Conservation (phyloP, 2,888 invertebrate genomes). For the Pediacus dermestoides region DNA sequence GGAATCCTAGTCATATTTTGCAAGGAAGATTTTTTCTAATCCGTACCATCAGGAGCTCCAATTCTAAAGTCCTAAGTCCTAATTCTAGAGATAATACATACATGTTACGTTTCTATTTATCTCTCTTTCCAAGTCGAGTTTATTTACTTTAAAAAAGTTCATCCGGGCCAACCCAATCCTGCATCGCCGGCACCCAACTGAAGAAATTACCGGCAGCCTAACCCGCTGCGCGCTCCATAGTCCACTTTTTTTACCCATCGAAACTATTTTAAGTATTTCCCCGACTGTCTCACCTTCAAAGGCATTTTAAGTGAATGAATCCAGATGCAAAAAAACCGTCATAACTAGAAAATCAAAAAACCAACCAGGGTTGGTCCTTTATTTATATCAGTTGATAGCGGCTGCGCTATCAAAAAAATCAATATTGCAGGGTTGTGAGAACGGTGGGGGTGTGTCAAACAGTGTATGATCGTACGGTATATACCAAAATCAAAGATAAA, state of each 20-base stretch:
- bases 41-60: too few species aligned
- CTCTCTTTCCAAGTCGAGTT: conserved; percentile 1
- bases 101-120: too few species aligned
- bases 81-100: too few species aligned
- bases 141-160: conserved; percentile 1
- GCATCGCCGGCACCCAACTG: conserved; percentile 1
- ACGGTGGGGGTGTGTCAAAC: conserved; percentile 44
- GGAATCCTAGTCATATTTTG: too few species aligned
- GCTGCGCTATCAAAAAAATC: conserved; percentile 44
- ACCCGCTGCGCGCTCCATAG: conserved; percentile 2
- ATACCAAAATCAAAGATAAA: conserved; percentile 7
- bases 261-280: conserved; percentile 15
- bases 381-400: too few species aligned
- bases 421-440: conserved; percentile 37
- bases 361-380: not conserved
- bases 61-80: too few species aligned
- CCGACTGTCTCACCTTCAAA: conserved; percentile 6
- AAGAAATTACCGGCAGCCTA: not conserved
- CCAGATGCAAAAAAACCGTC: conserved; percentile 6
- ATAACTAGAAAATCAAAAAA: conserved; percentile 3
- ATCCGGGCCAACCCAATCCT: conserved; percentile 4
- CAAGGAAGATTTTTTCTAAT: too few species aligned
- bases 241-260: conserved; percentile 5
- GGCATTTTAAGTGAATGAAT: conserved; percentile 6
- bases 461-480: conserved; percentile 1